Base-by-base conservation (phyloP, 2,797 vertebrate genomes). In the Sparus aurata region DNA sequence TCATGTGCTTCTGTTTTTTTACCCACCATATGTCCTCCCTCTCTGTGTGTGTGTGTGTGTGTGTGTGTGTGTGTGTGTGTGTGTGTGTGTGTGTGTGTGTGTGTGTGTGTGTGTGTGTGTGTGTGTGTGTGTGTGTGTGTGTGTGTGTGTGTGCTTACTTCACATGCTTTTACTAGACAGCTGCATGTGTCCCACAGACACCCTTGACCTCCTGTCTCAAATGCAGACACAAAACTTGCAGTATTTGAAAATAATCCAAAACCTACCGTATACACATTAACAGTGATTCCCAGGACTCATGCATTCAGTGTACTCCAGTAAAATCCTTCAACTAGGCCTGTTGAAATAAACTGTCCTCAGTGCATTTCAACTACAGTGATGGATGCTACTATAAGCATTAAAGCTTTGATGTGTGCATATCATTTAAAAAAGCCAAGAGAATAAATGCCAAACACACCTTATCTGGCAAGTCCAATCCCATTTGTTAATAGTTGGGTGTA, bases 141-240 rank as follows among this genome's bases (percentile, higher is more conserved):
- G 53, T 60, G 23, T 27, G 25, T n/a, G 54, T 52, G 70, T 69
- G 52, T 38, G 69, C 22, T 53, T 46, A 17, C 52, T 47, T 52
- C 62, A 76, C 25, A 55, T 66, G 75, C 23, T 83, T 84, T 76
- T 45, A 57, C 60, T 45, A 15, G 12, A 76, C 85, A 87, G 85
- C 84, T 91, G 84, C 60, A 27, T 53, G 60, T 22, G n/a, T 90
- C 84, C 80, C 87, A 87, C 64, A 80, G 22, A 82, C 61, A 23
- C 34, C 9, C 22, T 12, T 55, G 46, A 73, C 70, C 60, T 70
- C 62, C 64, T 12, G 23, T 30, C 10, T 20, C 67, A 61, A 41
- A 23, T 57, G 53, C 9, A 65, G 34, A 12, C 34, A 34, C 34
- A 34, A 9, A 34, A 34, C 38, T 38, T 38, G 20, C 16, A 20